Evolutionary conservation across 2,888 invertebrate genomes (phyloP), one percentile per base, ranked within the genome.

Genomic region (Pachycephus smyrnensis): DNA sequence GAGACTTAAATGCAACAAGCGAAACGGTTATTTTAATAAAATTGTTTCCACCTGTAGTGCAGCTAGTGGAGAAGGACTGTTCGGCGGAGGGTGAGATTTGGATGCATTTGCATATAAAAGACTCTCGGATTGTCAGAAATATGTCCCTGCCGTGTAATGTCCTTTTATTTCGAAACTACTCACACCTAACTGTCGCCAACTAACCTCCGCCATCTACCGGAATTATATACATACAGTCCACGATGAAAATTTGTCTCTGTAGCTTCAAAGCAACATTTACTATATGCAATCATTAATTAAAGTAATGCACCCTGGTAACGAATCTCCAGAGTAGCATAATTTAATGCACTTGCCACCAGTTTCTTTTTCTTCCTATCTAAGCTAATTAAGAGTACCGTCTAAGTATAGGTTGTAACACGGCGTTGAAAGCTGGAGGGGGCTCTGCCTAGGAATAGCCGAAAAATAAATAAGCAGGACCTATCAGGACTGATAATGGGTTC

Each of bases 1-100:
- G 23, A 55, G 55, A 23, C 33, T 71, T 71, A 71, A 71, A 71
- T 33, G 71, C 71, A 71, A 71, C 71, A 71, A 71, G 71, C 71
- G 71, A 12, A 15, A 71, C 32, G 12, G 32, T 71, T 71, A 33
- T 31, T 71, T 33, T 71, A 31, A 33, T 33, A 33, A 31, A 71
- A 71, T 33, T 31, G 12, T 71, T 71, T 71, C 71, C 31, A 71
- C 71, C 32, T 32, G 71, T 33, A 23, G 33, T 31, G 71, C 32
- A 55, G 71, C 71, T 31, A 33, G 71, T 32, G 71, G 71, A 33
- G 31, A 71, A 71, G 33, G 33, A 71, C 33, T 31, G 32, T 71
- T 71, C 32, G 71, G 71, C 4, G 32, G 71, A 71, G 71, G 71
- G 71, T 33, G 71, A 23, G 23, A 55, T 71, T 71, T 33, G 31